A percentile compares a stretch with the other conserved stretches of the same genome.
Conservation (phyloP, 2,888 invertebrate genomes). For the Eudemis profundana region DNA sequence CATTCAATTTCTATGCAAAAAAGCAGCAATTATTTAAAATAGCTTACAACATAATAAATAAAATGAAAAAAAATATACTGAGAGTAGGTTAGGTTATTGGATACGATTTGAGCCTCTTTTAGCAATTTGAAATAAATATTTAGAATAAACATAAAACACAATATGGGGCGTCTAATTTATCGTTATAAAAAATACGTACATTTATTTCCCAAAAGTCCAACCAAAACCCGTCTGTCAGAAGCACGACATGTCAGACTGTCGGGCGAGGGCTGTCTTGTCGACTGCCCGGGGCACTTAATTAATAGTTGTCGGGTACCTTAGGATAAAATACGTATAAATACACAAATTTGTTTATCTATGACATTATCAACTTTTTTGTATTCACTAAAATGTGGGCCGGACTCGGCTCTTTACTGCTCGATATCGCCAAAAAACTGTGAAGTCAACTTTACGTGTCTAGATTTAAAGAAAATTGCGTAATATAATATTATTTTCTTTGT, state of each 20-base stretch:
- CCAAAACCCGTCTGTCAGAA: conserved; percentile 36
- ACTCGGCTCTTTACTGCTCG: too few relatives aligned
- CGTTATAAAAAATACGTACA: conserved; percentile 11
- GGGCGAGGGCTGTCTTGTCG: conserved; percentile 74
- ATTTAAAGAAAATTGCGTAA: too few relatives aligned
- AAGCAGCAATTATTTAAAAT: too few relatives aligned
- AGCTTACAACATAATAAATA: too few relatives aligned
- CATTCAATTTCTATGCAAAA: too few relatives aligned
- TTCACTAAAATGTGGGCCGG: too few relatives aligned
- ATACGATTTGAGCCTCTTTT: too few relatives aligned
- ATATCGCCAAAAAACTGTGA: too few relatives aligned
- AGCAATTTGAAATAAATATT: background rate
- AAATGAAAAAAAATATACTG: too few relatives aligned
- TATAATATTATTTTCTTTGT: too few relatives aligned
- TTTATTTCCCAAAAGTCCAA: conserved; percentile 23
- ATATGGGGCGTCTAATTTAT: background rate
- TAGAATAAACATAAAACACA: background rate
- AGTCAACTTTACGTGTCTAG: too few relatives aligned
- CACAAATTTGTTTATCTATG: background rate
- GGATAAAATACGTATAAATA: conserved; percentile 28
- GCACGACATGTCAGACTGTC: conserved; percentile 45
- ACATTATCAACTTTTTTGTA: background rate
- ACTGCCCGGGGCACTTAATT: conserved; percentile 74
- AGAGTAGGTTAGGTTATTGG: too few relatives aligned
- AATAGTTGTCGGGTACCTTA: conserved; percentile 67